Base-by-base conservation (phyloP, 2,888 invertebrate genomes). In the Lasioglossum calceatum region DNA sequence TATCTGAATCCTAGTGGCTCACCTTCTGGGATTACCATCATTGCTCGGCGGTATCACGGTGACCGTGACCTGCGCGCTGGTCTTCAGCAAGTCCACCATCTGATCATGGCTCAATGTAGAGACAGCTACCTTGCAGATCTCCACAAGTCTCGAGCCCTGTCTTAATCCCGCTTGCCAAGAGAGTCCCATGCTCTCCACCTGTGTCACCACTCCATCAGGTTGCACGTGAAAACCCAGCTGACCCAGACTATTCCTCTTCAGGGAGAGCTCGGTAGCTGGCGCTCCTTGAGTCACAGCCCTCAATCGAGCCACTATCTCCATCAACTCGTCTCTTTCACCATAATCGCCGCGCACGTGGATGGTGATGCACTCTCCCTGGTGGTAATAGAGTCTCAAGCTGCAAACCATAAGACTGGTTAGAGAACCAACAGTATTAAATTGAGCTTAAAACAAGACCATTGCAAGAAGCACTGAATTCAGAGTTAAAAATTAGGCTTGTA, bases 141-240 rank as follows among this genome's bases (percentile, higher is more conserved):
- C 99, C 3, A 99, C 98, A 88, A 99, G 96, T 27, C 99, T 96
- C 77, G 98, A 98, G 84, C 98, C 98, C 94, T 98, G 98, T 74
- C 98, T 96, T 74, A 99, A 96, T n/a, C 99, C 99, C 2, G 98
- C 98, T 83, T 97, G 97, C 95, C 97, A 97, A 50, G 98, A 97
- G 58, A 96, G 96, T 44, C 97, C 97, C 94, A 96, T 96, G 91
- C 96, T 96, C 94, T 99, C 99, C n/a, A 99, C 98, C 93, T 98
- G 98, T 4, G 99, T 99, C 50, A 99, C 98, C 42, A 99, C 97
- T 4, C 99, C 99, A 95, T 99, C 99, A 27, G 98, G 98, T 93
- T 98, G 98, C 61, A 99, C 98, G 95, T 98, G 98, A 95, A 98
- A 98, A 23, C 98, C 99, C 75, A 99, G 96, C 94, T 98, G 98